phyloP scores from a whole-genome alignment of 2,888 invertebrate genomes.

The Pyrochroa serraticornis region DNA sequence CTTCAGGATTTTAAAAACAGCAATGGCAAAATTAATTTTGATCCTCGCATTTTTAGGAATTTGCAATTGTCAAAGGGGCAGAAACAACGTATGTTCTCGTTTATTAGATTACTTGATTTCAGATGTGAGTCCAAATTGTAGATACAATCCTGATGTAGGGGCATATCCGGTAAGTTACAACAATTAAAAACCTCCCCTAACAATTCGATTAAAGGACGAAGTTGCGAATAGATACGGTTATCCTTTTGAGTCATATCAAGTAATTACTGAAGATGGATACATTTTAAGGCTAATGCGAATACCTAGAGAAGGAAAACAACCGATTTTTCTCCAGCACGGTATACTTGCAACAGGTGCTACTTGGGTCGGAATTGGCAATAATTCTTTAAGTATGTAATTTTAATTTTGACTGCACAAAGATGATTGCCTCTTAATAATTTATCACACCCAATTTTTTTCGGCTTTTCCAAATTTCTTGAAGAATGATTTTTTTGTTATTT shows the following conservation, averaged over 20 bases:
- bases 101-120: background rate
- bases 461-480: no score
- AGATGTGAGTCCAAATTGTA: background rate
- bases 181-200: background rate
- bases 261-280: background rate
- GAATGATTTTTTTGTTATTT: no score
- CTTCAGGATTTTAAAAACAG: no score
- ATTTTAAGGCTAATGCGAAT: constrained; percentile 2
- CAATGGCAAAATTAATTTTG: background rate
- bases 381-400: background rate
- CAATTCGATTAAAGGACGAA: background rate
- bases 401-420: background rate
- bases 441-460: no score
- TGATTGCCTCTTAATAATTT: no score
- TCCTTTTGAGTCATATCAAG: background rate
- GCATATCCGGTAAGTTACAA: background rate
- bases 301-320: background rate
- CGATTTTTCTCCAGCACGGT: constrained; percentile 1
- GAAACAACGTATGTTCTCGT: background rate
- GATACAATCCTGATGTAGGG: constrained; percentile 3
- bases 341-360: background rate
- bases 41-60: background rate
- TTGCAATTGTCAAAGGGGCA: background rate
- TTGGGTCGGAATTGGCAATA: background rate
- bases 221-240: background rate